Evolutionary conservation across 2,113 vertebrate genomes (phyloP).

Genomic region (Xiphophorus maculatus): DNA sequence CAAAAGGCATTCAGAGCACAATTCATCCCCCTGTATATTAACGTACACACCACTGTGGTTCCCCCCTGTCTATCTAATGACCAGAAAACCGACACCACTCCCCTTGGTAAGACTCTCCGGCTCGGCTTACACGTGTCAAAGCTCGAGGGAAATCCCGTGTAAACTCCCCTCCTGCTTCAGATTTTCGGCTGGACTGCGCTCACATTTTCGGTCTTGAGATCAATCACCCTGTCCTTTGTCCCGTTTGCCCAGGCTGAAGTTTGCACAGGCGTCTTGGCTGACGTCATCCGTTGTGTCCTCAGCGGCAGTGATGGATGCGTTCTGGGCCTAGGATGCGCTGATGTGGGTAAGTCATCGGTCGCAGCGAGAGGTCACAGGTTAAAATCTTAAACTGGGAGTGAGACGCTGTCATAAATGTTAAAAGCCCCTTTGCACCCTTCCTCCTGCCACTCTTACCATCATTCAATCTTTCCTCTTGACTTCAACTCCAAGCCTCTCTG

Average conservation of each 20-base stretch:
- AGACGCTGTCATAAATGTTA: conserved; percentile 49
- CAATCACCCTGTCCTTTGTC: conserved; percentile 59
- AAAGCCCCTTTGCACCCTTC: not conserved
- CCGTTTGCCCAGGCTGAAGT: conserved; percentile 66
- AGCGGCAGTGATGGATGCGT: conserved; percentile 74
- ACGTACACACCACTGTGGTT: not conserved
- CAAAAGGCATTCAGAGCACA: not conserved
- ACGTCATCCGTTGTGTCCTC: conserved; percentile 76
- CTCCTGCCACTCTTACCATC: conserved; percentile 35
- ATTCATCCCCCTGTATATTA: not conserved
- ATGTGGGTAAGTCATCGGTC: conserved; percentile 72
- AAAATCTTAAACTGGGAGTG: conserved; percentile 56
- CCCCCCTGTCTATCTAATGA: conserved; percentile 42
- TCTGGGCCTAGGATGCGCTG: conserved; percentile 66
- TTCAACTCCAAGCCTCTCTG: conserved; percentile 19
- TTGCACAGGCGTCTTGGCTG: conserved; percentile 70
- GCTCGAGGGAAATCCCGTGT: conserved; percentile 27
- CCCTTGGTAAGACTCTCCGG: not conserved
- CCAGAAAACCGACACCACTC: conserved; percentile 52
- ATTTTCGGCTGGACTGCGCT: conserved; percentile 16
- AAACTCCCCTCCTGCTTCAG: not conserved
- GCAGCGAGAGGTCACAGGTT: conserved; percentile 58
- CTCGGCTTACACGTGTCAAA: conserved; percentile 38
- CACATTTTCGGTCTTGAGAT: conserved; percentile 12
- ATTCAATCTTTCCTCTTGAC: conserved; percentile 41